Conservation (phyloP, 2,888 invertebrate genomes). For the Norana najaformis region DNA sequence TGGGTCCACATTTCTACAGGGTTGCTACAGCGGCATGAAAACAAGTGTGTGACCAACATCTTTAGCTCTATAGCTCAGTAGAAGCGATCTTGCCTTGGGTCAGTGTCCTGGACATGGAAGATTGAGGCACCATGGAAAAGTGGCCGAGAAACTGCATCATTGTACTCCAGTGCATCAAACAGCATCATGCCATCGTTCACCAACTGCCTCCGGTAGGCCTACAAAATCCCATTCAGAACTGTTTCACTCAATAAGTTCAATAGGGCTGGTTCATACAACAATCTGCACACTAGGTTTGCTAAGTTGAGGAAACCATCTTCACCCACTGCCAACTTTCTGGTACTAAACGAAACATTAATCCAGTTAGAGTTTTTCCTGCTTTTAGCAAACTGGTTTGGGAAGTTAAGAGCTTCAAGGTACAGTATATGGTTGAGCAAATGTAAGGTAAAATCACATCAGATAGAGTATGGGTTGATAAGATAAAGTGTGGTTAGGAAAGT, state of each 20-base stretch:
- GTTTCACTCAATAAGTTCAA: not conserved
- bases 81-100: not conserved
- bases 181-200: not conserved
- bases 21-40: not conserved
- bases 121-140: not conserved
- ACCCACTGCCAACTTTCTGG: not conserved
- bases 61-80: not conserved
- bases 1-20: not conserved
- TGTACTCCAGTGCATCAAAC: conserved; percentile 8
- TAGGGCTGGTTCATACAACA: no score
- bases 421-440: not conserved
- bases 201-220: not conserved
- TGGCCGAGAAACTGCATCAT: not conserved
- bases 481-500: not conserved
- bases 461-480: not conserved
- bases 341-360: not conserved
- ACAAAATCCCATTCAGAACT: not conserved
- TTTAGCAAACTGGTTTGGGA: not conserved
- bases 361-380: not conserved
- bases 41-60: not conserved
- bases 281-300: not conserved
- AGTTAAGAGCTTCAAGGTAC: not conserved
- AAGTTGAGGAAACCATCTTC: not conserved
- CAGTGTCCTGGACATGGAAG: not conserved
- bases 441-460: not conserved